Percentiles rank a stretch among this genome's conserved stretches.
phyloP scores from a whole-genome alignment of 2,888 invertebrate species.

The Agonopterix subpropinquella region DNA sequence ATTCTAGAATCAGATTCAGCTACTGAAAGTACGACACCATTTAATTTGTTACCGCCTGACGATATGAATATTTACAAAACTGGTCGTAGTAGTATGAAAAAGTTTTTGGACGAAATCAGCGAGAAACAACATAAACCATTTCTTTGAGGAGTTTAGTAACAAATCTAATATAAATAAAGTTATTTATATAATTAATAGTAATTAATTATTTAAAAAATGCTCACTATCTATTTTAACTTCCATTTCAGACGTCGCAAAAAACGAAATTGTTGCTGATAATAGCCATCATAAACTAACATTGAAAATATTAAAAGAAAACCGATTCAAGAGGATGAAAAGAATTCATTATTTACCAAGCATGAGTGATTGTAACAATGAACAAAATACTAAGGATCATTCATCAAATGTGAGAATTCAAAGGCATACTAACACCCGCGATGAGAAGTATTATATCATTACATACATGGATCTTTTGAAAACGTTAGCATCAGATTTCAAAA shows the following conservation, averaged over 20 bases:
- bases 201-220: too few species aligned
- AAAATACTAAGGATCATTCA: too few species aligned
- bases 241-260: too few species aligned
- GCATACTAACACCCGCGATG: background rate
- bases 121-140: constrained; percentile 11
- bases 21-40: constrained; percentile 34
- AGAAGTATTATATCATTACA: constrained; percentile 3
- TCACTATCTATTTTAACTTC: too few species aligned
- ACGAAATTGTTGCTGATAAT: too few species aligned
- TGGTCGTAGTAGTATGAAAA: constrained; percentile 39
- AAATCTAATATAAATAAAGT: background rate
- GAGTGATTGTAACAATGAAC: too few species aligned
- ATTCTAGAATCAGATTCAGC: constrained; percentile 52
- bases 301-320: too few species aligned
- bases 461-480: constrained; percentile 19
- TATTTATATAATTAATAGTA: background rate
- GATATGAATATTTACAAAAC: constrained; percentile 32
- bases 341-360: too few species aligned
- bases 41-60: constrained; percentile 28
- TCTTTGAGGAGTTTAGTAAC: background rate
- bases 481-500: constrained; percentile 27
- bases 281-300: too few species aligned
- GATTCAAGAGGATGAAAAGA: too few species aligned
- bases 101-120: constrained; percentile 40
- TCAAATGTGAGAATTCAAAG: too few species aligned